Conservation (phyloP, 2,797 vertebrate species). For the Pagetopsis macropterus region DNA sequence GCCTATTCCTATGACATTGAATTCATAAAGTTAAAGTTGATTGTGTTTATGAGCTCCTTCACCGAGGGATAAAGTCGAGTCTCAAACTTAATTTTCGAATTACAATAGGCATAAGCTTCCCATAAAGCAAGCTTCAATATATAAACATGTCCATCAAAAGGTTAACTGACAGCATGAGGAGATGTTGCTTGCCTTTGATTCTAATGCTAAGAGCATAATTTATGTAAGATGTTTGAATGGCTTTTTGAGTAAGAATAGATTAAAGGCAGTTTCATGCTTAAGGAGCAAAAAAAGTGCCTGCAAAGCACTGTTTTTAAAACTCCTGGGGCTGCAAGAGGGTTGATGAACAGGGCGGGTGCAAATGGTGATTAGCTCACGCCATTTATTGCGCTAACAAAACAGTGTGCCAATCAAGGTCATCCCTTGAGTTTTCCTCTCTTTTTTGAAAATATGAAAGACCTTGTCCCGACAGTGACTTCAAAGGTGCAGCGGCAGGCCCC, state of each 20-base stretch:
- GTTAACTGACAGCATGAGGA: constrained; percentile 74
- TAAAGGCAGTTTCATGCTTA: constrained; percentile 81
- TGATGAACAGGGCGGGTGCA: constrained; percentile 73
- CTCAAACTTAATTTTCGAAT: constrained; percentile 67
- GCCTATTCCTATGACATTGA: constrained; percentile 31
- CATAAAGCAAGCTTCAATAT: constrained; percentile 64
- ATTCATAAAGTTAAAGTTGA: constrained; percentile 15
- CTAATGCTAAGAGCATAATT: constrained; percentile 88
- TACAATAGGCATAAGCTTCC: constrained; percentile 69
- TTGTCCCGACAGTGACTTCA: constrained; percentile 80
- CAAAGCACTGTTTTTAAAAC: constrained; percentile 77
- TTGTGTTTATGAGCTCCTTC: constrained; percentile 35
- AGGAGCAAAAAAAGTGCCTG: constrained; percentile 76
- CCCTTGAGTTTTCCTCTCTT: constrained; percentile 72
- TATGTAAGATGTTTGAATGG: constrained; percentile 87
- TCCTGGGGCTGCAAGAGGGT: constrained; percentile 70
- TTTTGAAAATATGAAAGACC: constrained; percentile 83
- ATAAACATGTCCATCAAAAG: constrained; percentile 79
- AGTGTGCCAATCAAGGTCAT: constrained; percentile 76
- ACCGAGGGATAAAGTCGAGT: constrained; percentile 50
- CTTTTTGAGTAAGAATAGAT: constrained; percentile 85
- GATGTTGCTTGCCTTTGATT: constrained; percentile 81
- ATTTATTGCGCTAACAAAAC: constrained; percentile 77
- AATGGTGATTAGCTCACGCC: constrained; percentile 70
- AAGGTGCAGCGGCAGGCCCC: constrained; percentile 75